Evolutionary conservation across 2,888 invertebrate genomes (phyloP).

Genomic region (Mythimna lalbum): DNA sequence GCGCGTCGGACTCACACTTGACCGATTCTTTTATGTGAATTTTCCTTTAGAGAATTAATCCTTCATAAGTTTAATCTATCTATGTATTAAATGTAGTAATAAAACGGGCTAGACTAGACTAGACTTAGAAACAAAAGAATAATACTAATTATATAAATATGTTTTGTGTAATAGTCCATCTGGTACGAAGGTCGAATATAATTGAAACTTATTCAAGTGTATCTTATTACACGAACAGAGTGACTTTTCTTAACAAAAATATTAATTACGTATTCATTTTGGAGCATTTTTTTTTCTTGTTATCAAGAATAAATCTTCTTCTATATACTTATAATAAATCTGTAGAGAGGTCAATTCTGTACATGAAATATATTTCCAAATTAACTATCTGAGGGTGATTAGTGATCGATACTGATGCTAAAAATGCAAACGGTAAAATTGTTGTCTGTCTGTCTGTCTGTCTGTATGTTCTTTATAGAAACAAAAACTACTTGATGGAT

Average conservation of each 20-base stretch:
- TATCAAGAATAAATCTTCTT: too few relatives aligned
- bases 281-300: too few relatives aligned
- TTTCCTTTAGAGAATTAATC: not conserved
- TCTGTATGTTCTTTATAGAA: too few relatives aligned
- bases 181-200: not conserved
- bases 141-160: not conserved
- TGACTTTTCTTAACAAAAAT: not conserved
- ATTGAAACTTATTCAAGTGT: constrained; percentile 6
- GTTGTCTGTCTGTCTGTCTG: too few relatives aligned
- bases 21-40: not conserved
- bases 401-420: too few relatives aligned
- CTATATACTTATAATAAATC: too few relatives aligned
- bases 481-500: too few relatives aligned
- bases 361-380: too few relatives aligned
- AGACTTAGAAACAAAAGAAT: not conserved
- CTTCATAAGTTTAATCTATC: not conserved
- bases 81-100: not conserved
- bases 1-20: too few relatives aligned
- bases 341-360: too few relatives aligned
- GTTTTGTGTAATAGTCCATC: not conserved
- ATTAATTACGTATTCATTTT: not conserved
- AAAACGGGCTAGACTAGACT: constrained; percentile 7
- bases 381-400: too few relatives aligned
- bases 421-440: too few relatives aligned
- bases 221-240: not conserved